A percentile compares a stretch with the other conserved stretches of the same genome.
phyloP scores from a whole-genome alignment of 1,140 invertebrate genomes.

The Pentalonia nigronervosa region DNA sequence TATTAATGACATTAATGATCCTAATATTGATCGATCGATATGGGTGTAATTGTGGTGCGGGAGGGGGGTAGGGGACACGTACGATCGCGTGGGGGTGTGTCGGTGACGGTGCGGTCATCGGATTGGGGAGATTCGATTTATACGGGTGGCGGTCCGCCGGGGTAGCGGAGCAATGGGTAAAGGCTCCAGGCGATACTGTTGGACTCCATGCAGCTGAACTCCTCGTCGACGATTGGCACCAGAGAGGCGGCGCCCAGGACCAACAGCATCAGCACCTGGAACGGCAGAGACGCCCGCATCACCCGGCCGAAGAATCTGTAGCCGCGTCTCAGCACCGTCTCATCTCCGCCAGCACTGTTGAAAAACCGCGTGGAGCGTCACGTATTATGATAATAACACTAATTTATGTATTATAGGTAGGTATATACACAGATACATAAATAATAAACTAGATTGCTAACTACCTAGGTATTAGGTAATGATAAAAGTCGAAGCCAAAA shows the following conservation, averaged over 20 bases:
- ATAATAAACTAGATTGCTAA: too few species aligned
- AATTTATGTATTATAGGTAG: too few species aligned
- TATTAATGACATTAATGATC: not conserved
- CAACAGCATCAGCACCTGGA: slow-evolving; percentile 87
- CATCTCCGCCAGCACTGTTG: slow-evolving; percentile 64
- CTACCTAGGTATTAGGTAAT: too few species aligned
- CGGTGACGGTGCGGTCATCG: not conserved
- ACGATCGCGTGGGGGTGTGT: not conserved
- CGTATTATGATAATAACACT: not conserved
- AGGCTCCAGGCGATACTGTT: slow-evolving; percentile 83
- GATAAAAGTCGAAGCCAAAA: too few species aligned
- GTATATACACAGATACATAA: too few species aligned
- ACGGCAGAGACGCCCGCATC: slow-evolving; percentile 85
- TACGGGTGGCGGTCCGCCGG: slow-evolving; percentile 87
- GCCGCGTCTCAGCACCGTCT: slow-evolving; percentile 75
- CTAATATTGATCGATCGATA: not conserved
- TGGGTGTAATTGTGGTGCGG: not conserved
- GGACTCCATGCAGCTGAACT: slow-evolving; percentile 81
- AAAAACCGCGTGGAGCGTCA: slow-evolving; percentile 14
- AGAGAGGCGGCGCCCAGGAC: slow-evolving; percentile 87
- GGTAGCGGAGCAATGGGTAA: slow-evolving; percentile 85
- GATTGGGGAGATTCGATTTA: slow-evolving; percentile 65
- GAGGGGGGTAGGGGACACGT: not conserved
- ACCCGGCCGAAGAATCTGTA: slow-evolving; percentile 84
- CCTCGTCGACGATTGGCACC: slow-evolving; percentile 84